Evolutionary conservation across 2,888 invertebrate species (phyloP), one percentile per base, ranked within the genome.

Genomic region (Cosmia trapezina): DNA sequence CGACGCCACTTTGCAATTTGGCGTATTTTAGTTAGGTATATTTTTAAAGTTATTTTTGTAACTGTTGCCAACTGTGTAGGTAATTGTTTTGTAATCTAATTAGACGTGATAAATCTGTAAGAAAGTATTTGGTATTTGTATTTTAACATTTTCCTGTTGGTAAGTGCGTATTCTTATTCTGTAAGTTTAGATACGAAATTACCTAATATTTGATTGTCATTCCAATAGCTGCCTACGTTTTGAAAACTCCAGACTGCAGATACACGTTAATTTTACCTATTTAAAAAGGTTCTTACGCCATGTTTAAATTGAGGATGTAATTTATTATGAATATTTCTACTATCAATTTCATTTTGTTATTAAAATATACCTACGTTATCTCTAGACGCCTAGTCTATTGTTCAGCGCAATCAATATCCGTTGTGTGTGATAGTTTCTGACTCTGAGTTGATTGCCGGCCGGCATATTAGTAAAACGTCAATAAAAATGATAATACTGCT

Each of bases 1-100:
- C 70, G 70, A 81, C 76, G 76, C 77, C 74, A 70, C 64, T 64
- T 73, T 77, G 86, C 86, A 89, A 87, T 88, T 89, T 88, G 69
- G 43, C n/a, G 14, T 33, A 47, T 59, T 33, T 63, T 51, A 45
- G 19, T 43, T 17, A 14, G 22, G 45, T 60, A 54, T 19, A 41
- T 64, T 60, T 59, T 56, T 41, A 28, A 28, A 66, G 57, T 67
- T 71, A 62, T 70, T 83, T 70, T 54, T 12, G 22, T 49, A 53
- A 63, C 45, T 14, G 28, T 41, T 64, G 51, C 57, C 49, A 45
- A 37, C n/a, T 45, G 47, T 28, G 17, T 49, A 19, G 19, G 1
- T 54, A 75, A 66, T 76, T 45, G 56, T 56, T 63, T 28, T 6
- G 17, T 54, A 60, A 56, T 60, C 33, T 75, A 78, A 78, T 83